A percentile compares a stretch with the other conserved stretches of the same genome.
Evolutionary conservation across 1,140 invertebrate genomes (phyloP).

Genomic region (Drosophila burlai): DNA sequence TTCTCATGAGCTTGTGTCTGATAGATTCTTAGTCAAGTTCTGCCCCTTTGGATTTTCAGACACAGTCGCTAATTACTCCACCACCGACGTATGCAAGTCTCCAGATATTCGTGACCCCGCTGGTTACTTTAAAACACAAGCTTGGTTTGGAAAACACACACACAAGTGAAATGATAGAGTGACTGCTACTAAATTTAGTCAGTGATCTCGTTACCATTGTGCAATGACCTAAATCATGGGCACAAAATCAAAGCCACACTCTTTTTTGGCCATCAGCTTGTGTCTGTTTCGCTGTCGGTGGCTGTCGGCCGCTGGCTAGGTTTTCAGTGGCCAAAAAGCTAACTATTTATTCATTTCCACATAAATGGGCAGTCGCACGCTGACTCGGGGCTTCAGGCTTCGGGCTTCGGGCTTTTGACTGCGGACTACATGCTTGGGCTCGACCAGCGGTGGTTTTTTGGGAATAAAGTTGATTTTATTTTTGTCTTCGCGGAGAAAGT

Average conservation of each 20-base stretch:
- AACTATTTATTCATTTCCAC: slow-evolving; percentile 66
- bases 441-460: slow-evolving; percentile 11
- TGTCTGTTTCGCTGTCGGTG: slow-evolving; percentile 27
- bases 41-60: not conserved
- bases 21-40: not conserved
- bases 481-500: slow-evolving; percentile 64
- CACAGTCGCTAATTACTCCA: not conserved
- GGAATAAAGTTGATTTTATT: slow-evolving; percentile 34
- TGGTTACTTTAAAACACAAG: not conserved
- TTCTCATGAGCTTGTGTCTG: not conserved
- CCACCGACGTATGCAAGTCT: not conserved
- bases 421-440: slow-evolving; percentile 4
- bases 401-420: not conserved
- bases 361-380: slow-evolving; percentile 53
- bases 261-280: slow-evolving; percentile 41
- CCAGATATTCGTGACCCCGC: not conserved
- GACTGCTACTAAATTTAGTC: slow-evolving; percentile 72
- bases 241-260: slow-evolving; percentile 71
- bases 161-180: slow-evolving; percentile 13
- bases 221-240: slow-evolving; percentile 78
- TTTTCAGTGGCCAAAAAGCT: slow-evolving; percentile 53
- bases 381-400: slow-evolving; percentile 1
- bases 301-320: slow-evolving; percentile 12
- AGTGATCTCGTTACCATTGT: slow-evolving; percentile 76
- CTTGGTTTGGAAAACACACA: not conserved